Evolutionary conservation across 2,113 vertebrate species (phyloP), one percentile per base, ranked within the genome.

Genomic region (Cavia porcellus): DNA sequence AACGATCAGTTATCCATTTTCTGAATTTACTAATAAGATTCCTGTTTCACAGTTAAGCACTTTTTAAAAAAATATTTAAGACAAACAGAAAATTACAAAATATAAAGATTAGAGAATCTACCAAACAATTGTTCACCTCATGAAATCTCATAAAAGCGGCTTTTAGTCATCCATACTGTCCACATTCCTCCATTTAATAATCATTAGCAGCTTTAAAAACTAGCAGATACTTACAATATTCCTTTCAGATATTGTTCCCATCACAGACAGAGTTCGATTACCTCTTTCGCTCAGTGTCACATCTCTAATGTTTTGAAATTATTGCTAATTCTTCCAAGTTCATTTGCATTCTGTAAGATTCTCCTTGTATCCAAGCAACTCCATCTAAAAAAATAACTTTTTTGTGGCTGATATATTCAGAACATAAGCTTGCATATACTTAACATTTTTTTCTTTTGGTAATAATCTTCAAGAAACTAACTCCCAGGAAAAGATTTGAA

Each of bases 141-240:
- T 68, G 45, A 96, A 90, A 88, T 83, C 38, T 96, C 68, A 87
- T 92, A 91, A 95, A 66, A 55, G 11, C 61, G 47, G 35, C 68
- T 90, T 95, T 88, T 95, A 55, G 95, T 97, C 38, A 38, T 80
- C 66, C 5, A 70, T 70, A 70, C 22, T 91, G 79, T 92, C 96
- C 87, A 68, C 28, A 61, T 86, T 93, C 95, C 89, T 93, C 74
- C 72, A 93, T 93, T 96, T 96, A 95, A 24, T 86, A 93, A 88
- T 91, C 50, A 79, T 96, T 93, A 92, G 90, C 90, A 96, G 94
- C 97, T 97, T 89, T 59, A 66, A 96, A 94, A 96, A 45, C 89
- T 96, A 91, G 61, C 3, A 92, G 87, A 94, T 84, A n/a, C 38
- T 81, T 92, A 80, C 20, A 96, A 19, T 93, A 82, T 91, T 95